A percentile compares a stretch with the other conserved stretches of the same genome.
Conservation (phyloP, 2,113 vertebrate species). For the rabbit (Oryctolagus cuniculus) region DNA sequence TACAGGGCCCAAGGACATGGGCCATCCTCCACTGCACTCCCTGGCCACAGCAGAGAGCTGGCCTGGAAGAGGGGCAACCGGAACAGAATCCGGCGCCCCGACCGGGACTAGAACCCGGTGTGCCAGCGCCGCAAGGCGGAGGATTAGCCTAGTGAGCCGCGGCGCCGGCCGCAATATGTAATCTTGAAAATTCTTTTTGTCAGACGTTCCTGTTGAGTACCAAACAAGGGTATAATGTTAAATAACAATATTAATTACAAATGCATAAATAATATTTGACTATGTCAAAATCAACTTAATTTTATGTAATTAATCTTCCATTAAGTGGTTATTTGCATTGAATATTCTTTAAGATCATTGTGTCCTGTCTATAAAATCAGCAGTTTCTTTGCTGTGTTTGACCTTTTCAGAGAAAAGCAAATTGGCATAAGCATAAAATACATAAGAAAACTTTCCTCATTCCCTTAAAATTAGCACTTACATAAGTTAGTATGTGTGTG, state of each 20-base stretch:
- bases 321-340: constrained; percentile 76
- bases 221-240: constrained; percentile 68
- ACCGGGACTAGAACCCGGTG: too few species aligned
- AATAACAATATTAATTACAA: constrained; percentile 76
- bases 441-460: constrained; percentile 54
- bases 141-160: too few species aligned
- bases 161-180: too few species aligned
- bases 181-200: constrained; percentile 67
- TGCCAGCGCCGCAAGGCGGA: too few species aligned
- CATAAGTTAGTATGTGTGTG: constrained; percentile 27
- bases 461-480: constrained; percentile 62
- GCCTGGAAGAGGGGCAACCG: too few species aligned
- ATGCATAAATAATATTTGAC: constrained; percentile 67
- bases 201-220: constrained; percentile 58
- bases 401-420: constrained; percentile 59
- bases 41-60: too few species aligned
- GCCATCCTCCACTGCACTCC: too few species aligned
- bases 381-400: constrained; percentile 75
- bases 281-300: constrained; percentile 76
- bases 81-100: too few species aligned
- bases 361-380: constrained; percentile 57
- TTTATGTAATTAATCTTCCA: constrained; percentile 76
- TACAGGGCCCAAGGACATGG: too few species aligned
- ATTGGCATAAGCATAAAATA: constrained; percentile 65
- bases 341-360: constrained; percentile 78